Percentiles rank a stretch among this genome's conserved stretches.
Conservation (phyloP, 1,140 invertebrate genomes). For the Acromyrmex echinatior region DNA sequence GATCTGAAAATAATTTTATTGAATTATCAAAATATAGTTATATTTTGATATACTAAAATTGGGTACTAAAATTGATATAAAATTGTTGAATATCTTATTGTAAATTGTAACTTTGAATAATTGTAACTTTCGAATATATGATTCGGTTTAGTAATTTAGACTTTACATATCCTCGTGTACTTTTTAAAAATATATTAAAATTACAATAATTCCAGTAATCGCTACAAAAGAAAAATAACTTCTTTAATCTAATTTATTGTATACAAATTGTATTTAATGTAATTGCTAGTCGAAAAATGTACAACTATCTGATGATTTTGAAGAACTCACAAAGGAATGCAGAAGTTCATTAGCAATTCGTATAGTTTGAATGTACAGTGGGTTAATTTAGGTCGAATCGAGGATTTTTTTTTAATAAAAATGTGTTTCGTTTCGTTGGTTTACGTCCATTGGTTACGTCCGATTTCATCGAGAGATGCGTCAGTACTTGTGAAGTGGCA, state of each 20-base stretch:
- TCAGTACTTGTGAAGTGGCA: slow-evolving; percentile 1
- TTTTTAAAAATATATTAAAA: neutral
- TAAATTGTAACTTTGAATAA: neutral
- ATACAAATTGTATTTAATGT: neutral
- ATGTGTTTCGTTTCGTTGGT: neutral
- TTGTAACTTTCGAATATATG: neutral
- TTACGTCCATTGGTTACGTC: neutral
- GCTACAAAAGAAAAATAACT: neutral
- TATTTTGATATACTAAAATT: too few species aligned
- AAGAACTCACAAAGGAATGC: neutral
- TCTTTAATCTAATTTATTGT: neutral
- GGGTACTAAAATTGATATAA: too few species aligned
- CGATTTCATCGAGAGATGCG: slow-evolving; percentile 8
- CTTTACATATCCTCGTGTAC: neutral
- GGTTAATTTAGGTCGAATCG: neutral
- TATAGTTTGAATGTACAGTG: neutral
- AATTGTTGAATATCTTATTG: neutral
- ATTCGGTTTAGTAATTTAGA: neutral
- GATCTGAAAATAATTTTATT: too few species aligned
- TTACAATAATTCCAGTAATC: neutral
- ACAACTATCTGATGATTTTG: neutral
- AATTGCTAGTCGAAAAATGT: neutral
- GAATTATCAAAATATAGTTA: too few species aligned
- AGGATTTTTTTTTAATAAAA: neutral
- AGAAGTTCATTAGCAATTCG: neutral